phyloP scores from a whole-genome alignment of 2,888 invertebrate genomes.

The Drosophila hamatofila region DNA sequence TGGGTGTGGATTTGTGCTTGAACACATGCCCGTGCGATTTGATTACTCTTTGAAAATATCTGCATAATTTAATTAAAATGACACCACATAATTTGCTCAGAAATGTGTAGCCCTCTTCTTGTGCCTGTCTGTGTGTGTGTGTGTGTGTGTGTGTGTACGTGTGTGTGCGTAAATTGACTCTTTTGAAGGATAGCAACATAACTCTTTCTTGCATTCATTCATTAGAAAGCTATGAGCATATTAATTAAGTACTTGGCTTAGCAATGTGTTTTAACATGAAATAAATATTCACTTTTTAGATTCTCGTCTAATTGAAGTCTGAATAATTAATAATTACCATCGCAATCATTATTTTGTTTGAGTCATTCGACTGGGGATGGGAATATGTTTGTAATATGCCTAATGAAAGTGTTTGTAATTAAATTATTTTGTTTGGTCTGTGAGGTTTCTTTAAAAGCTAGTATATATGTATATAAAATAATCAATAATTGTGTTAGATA shows the following conservation, averaged over 20 bases:
- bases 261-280: constrained; percentile 21
- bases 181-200: constrained; percentile 62
- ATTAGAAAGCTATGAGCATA: constrained; percentile 79
- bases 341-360: not conserved
- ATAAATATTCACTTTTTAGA: constrained; percentile 10
- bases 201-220: constrained; percentile 74
- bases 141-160: constrained; percentile 5
- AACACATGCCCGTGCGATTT: not conserved
- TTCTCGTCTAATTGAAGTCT: constrained; percentile 40
- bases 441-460: not conserved
- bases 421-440: not conserved
- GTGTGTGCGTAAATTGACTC: constrained; percentile 12
- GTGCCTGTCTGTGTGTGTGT: constrained; percentile 10
- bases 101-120: no score
- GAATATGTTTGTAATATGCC: not conserved
- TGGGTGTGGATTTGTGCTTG: not conserved
- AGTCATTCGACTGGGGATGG: not conserved
- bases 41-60: constrained; percentile 10
- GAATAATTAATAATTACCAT: constrained; percentile 36
- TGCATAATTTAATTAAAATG: constrained; percentile 79
- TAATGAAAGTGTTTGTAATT: constrained; percentile 5
- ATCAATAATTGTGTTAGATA: not conserved
- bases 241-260: constrained; percentile 73
- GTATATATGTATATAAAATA: not conserved
- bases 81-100: constrained; percentile 20